Evolutionary conservation across 1,140 invertebrate species (phyloP), one percentile per base, ranked within the genome.

Genomic region (Dysdera silvatica): DNA sequence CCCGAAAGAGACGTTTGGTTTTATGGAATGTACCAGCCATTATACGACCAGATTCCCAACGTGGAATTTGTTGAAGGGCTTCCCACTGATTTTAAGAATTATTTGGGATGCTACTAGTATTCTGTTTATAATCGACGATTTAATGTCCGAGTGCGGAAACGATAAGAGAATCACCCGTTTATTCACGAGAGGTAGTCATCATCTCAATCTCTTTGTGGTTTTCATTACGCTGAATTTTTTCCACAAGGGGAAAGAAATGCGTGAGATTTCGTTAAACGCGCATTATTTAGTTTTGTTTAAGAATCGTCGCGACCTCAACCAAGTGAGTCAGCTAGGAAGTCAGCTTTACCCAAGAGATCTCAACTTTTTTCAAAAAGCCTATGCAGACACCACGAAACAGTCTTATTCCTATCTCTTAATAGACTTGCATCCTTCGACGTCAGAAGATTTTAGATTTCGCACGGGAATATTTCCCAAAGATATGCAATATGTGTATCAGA

Each of bases 201-300:
- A 59, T n/a, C n/a, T 16, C 2, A 49, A 49, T 37, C 10, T 52
- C 23, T 49, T 23, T 23, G 20, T 31, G 18, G 40, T 58, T 29
- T 49, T 49, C 18, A 37, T 35, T 4, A 26, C 14, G 4, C 32
- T 49, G 29, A 59, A 59, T 59, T 3, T 49, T 4, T 59, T 59
- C 29, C 20, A 28, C 29, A 48, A 49, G 18, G 31, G 57, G 3
- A 35, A 59, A 59, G 53, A 55, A 55, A 32, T 51, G 7, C 18
- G 29, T 23, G 32, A 53, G 20, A 53, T 31, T 23, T 16, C 32
- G 16, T 33, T 53, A 14, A 53, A 53, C 26, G 16, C 12, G 14
- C 4, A 33, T 18, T 53, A 35, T 35, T 33, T 53, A 10, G 18
- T 35, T 53, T 26, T 53, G 10, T 33, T 33, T 20, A 53, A 53